Evolutionary conservation across 2,113 vertebrate species (phyloP), one percentile per base, ranked within the genome.

Genomic region (Acanthochromis polyacanthus): DNA sequence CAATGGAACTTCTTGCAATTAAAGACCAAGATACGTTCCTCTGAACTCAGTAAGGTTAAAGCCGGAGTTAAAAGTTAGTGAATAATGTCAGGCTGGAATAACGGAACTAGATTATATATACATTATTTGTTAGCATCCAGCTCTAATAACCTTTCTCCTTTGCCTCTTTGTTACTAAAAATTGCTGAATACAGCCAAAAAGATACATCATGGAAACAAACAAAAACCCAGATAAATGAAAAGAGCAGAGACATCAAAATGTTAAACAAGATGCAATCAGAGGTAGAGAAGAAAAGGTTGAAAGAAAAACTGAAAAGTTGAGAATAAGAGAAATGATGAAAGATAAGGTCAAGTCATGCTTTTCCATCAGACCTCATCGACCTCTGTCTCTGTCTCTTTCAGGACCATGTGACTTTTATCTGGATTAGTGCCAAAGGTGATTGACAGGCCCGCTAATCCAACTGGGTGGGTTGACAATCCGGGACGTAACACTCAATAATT

Each of bases 391-490:
- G 60, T 76, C 32, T 80, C 48, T 38, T 19, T 79, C 71, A 43
- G 70, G 79, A 69, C 79, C 79, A 78, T 74, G 83, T 75, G 88
- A 90, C 74, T 68, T 84, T 83, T 81, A 89, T 89, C 90, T 91
- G 89, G 89, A 90, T 90, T 91, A 90, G 78, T 77, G 85, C 82
- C 80, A 87, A 84, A 88, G 72, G 80, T 88, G 83, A 91, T 82
- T 90, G 88, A 89, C 91, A 87, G 75, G 28, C 28, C 46, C 23
- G 50, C 85, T 88, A 91, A 90, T 90, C 88, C 82, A 84, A 75
- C 59, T 46, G 75, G 36, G 70, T 46, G 65, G 68, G 57, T 75
- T 20, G 38, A 66, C 81, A 84, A 86, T 83, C 86, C 4, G 3
- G 53, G 80, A 76, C 7, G 81, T 82, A 90, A 78, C 80, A 71